Evolutionary conservation across 2,888 invertebrate species (phyloP).

Genomic region (Carterocephalus palaemon): DNA sequence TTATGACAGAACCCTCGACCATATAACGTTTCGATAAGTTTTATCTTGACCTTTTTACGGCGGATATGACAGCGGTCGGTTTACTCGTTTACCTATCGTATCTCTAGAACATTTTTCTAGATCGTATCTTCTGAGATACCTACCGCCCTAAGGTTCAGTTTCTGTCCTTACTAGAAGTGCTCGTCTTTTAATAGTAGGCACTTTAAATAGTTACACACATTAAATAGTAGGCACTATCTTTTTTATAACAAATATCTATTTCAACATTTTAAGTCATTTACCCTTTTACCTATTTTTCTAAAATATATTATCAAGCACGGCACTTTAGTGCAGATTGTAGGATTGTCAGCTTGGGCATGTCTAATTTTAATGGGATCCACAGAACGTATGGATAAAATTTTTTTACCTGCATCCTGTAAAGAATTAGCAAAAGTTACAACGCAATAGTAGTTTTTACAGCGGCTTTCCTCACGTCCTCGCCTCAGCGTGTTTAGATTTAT

Average conservation of each 20-base stretch:
- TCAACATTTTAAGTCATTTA: too few species aligned
- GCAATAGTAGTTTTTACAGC: constrained; percentile 17
- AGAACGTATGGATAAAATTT: not conserved
- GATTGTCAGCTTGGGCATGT: too few species aligned
- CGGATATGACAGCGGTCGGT: constrained; percentile 24
- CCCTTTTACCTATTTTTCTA: too few species aligned
- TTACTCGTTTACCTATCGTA: constrained; percentile 18
- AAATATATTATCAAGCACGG: too few species aligned
- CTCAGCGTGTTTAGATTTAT: constrained; percentile 26
- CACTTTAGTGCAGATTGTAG: too few species aligned
- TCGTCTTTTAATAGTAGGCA: constrained; percentile 20
- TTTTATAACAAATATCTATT: not conserved
- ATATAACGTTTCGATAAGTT: constrained; percentile 17
- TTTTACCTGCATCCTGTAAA: not conserved
- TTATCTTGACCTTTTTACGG: constrained; percentile 24
- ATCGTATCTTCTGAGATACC: constrained; percentile 8
- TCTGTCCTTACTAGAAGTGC: constrained; percentile 11
- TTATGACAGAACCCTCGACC: constrained; percentile 17
- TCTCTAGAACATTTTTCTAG: constrained; percentile 16
- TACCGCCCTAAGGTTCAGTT: too few species aligned
- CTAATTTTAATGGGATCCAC: too few species aligned
- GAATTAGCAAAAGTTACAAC: constrained; percentile 18
- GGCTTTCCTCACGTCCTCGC: constrained; percentile 13
- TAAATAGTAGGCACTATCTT: not conserved
- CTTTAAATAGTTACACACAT: constrained; percentile 16